These are phyloP conservation scores for Buathra laborator DNA, from an alignment of 2,888 invertebrate genomes.

Conservation along the genomic window DNA sequence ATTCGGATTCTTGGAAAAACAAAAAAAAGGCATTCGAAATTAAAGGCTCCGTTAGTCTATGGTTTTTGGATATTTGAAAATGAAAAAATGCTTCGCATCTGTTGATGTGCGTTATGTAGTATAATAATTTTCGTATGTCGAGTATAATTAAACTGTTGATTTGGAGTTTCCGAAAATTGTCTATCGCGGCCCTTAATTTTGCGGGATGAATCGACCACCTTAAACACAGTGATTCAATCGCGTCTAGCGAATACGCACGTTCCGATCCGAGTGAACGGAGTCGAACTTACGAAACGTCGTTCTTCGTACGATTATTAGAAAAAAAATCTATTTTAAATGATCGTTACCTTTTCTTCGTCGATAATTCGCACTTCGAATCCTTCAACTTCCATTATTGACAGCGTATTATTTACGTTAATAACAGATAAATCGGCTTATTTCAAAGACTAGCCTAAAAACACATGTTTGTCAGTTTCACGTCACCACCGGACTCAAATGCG, in stretches of 20 bases:
- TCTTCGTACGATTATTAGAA: constrained; percentile 5
- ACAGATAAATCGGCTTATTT: constrained; percentile 50
- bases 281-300: neutral
- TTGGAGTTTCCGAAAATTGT: neutral
- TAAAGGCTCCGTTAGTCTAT: too few relatives aligned
- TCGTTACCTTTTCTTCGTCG: constrained; percentile 78
- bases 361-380: constrained; percentile 77
- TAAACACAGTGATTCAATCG: neutral
- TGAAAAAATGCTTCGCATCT: too few relatives aligned
- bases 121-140: too few relatives aligned
- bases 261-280: neutral
- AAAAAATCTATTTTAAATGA: neutral
- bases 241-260: neutral
- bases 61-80: too few relatives aligned
- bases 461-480: constrained; percentile 53
- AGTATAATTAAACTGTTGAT: neutral
- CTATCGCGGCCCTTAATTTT: neutral
- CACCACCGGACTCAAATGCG: constrained; percentile 64
- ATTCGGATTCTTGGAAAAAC: too few relatives aligned
- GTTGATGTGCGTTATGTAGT: too few relatives aligned
- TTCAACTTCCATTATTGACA: constrained; percentile 73
- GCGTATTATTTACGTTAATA: constrained; percentile 42
- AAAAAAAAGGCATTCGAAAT: too few relatives aligned
- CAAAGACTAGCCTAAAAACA: constrained; percentile 66
- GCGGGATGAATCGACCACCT: too few relatives aligned